Conservation (phyloP, 2,797 vertebrate genomes). For the Nyctibius grandis region DNA sequence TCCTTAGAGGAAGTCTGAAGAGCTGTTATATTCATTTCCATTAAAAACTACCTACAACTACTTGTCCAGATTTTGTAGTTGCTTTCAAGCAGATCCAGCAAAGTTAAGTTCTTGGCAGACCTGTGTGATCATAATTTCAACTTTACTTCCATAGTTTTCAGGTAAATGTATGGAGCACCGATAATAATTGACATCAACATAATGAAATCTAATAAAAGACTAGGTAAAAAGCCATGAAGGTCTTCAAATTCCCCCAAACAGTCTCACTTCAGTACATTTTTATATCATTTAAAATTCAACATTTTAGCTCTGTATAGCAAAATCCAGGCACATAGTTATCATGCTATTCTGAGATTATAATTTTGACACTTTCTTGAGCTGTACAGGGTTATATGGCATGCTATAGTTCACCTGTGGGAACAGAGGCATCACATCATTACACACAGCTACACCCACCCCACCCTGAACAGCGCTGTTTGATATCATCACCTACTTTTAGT, state of each 20-base stretch:
- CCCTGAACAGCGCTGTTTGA: background rate
- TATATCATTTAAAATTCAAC: background rate
- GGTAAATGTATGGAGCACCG: background rate
- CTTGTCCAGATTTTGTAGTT: background rate
- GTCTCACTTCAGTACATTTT: background rate
- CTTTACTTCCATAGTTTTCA: background rate
- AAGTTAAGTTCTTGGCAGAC: background rate
- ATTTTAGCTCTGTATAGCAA: background rate
- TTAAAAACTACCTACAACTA: background rate
- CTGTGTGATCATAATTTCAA: background rate
- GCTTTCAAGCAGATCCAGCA: background rate
- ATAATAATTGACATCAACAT: background rate
- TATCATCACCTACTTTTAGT: background rate
- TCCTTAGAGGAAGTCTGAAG: background rate
- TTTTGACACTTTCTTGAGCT: background rate
- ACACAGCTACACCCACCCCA: background rate
- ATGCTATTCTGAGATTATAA: background rate
- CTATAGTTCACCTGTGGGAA: background rate
- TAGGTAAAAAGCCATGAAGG: background rate
- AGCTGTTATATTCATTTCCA: background rate
- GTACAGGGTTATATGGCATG: background rate
- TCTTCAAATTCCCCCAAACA: background rate
- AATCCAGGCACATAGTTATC: background rate
- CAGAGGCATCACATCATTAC: background rate
- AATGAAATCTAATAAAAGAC: background rate